These are phyloP conservation scores for Darevskia mixta DNA, from an alignment of 2,797 vertebrate genomes.

Conservation along the genomic window DNA sequence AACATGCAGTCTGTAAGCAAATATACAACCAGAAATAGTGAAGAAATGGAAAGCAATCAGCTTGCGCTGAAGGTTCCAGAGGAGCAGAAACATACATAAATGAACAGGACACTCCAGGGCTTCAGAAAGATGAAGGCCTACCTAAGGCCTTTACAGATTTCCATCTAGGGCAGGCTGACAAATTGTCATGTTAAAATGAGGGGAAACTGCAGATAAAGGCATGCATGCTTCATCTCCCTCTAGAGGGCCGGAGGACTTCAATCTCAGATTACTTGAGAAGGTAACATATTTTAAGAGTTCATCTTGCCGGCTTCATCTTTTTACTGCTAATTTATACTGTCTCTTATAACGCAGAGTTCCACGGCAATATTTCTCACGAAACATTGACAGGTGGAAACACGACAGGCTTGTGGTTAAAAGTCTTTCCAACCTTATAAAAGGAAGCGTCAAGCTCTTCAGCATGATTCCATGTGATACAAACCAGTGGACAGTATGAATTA, in stretches of 20 bases:
- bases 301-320: neutral
- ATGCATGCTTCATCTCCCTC: neutral
- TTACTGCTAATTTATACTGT: neutral
- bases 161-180: neutral
- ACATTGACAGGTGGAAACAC: too few species aligned
- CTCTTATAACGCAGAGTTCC: neutral
- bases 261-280: neutral
- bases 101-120: neutral
- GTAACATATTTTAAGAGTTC: too few species aligned
- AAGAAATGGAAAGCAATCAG: neutral
- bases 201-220: neutral
- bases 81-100: neutral
- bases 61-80: neutral
- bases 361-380: neutral
- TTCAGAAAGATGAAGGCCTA: slow-evolving; percentile 7
- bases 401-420: neutral
- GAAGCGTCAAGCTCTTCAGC: neutral
- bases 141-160: neutral
- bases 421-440: neutral
- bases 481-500: neutral
- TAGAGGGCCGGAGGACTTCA: slow-evolving; percentile 28
- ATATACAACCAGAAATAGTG: neutral
- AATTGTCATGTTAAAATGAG: neutral
- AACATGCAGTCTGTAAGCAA: neutral
- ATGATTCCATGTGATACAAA: neutral